Base-by-base conservation (phyloP, 2,888 invertebrate genomes). In the Petrophora chlorosata region DNA sequence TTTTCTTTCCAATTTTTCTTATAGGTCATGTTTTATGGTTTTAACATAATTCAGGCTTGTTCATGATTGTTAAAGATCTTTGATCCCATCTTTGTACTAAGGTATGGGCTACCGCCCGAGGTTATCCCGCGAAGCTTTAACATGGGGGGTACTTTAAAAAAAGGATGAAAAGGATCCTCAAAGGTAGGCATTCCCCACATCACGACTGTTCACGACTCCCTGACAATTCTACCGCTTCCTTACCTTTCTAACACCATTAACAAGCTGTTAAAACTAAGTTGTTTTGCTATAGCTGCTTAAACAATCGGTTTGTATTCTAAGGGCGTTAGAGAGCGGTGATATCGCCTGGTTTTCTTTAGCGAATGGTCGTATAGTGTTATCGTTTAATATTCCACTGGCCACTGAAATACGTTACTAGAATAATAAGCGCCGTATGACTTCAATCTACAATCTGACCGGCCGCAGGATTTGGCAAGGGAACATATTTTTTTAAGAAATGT, bases 361-460 rank as follows among this genome's bases (percentile, higher is more conserved):
- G 71, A 79, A 78, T 74, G 75, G 73, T 74, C 77, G 67, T 79
- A 65, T 76, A 73, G 78, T 78, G 76, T 74, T 79, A 73, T 74
- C 72, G 77, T 85, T 56, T 87, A 82, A 83, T 87, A 87, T 87
- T 85, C 88, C 67, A 74, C 68, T 72, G 76, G 82, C 80, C 76
- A 70, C 70, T 65, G 63, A 56, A 59, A 65, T 66, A 76, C 83
- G 82, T 67, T 64, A 59, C 55, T 68, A 61, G 88, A 87, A 88
- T 88, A 82, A 73, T 77, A 85, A 85, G 47, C 54, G 51, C 46
- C 58, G 61, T 65, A 69, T 73, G 66, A 69, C 72, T 75, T 59
- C 70, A 71, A 76, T 77, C 72, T 70, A 59, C 76, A 74, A 74
- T 76, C 73, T 71, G 67, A 70, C 72, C 65, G 61, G 59, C 63